A percentile compares a stretch with the other conserved stretches of the same genome.
Conservation (phyloP, 2,888 invertebrate species). For the Cataglyphis livida region DNA sequence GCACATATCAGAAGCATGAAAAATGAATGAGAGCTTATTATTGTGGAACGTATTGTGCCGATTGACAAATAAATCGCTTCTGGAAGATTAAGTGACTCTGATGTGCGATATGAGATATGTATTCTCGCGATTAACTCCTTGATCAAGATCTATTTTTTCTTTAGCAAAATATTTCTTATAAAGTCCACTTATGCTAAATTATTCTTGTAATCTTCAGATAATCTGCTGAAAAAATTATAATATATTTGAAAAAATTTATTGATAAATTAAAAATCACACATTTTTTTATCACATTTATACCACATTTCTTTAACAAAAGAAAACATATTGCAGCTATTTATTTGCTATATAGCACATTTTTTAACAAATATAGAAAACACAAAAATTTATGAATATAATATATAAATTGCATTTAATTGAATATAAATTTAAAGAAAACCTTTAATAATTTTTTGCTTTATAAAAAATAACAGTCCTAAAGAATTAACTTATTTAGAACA, state of each 20-base stretch:
- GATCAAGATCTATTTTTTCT: background rate
- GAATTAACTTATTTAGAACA: background rate
- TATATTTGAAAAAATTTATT: background rate
- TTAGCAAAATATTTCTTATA: background rate
- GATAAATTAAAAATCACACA: background rate
- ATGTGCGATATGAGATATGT: background rate
- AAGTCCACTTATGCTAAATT: background rate
- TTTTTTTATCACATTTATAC: background rate
- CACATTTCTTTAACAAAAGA: background rate
- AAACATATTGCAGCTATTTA: background rate
- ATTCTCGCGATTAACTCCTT: slow-evolving; percentile 8
- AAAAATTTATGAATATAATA: background rate
- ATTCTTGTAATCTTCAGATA: background rate
- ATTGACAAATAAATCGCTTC: slow-evolving; percentile 46
- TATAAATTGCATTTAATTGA: background rate
- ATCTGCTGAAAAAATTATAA: background rate
- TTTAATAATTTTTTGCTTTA: background rate
- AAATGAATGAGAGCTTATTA: slow-evolving; percentile 17
- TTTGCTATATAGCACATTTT: background rate
- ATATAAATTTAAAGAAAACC: background rate
- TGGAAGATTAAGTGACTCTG: slow-evolving; percentile 23
- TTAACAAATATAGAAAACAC: background rate
- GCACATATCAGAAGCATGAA: slow-evolving; percentile 30
- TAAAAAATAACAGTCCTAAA: background rate
- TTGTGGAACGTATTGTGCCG: background rate